Evolutionary conservation across 53 echinoderm and acorn worm genomes (phyloP), one percentile per base, ranked within the genome.

Genomic region (Mesocentrotus franciscanus): DNA sequence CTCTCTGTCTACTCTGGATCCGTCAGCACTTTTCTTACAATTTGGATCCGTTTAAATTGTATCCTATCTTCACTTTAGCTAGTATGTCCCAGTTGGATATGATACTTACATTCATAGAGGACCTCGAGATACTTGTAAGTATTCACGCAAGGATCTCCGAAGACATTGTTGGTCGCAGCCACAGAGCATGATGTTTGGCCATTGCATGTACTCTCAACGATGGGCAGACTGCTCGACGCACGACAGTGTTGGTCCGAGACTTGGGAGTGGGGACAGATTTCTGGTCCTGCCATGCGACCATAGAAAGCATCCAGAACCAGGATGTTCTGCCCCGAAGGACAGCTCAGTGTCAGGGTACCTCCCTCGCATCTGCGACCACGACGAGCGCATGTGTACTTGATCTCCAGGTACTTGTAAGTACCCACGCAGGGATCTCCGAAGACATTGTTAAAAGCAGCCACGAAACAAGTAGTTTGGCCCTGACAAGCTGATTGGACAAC

Each of bases 51-150:
- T 61, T 61, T 39, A 3, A 39, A 39, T 1, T 61, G 13, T 16
- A 61, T 61, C 61, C 18, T 18, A 9, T 61, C 12, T 30, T 12
- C 18, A 26, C 8, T 78, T n/a, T 34, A 78, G 12, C 26, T 27
- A n/a, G 9, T 12, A 11, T 26, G 29, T 11, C 34, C 14, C 24
- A 17, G 56, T 3, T 60, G 70, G 20, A 0, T 17, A 1, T 34
- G 0, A 42, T 59, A 62, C 90, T 90, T 71, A 91, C 95, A 95
- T 29, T 91, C 39, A 55, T 92, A 91, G 15, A 79, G 10, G 26
- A 95, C 89, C 35, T 96, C 92, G 13, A 96, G 71, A 83, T 96
- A 96, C 95, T 96, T 96, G 90, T 83, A 95, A 33, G 96, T 96
- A 18, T 42, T 49, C 24, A 59, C 59, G 74, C 96, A 96, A 0